phyloP scores from a whole-genome alignment of 2,888 invertebrate genomes.

The Mallateleia sp. region DNA sequence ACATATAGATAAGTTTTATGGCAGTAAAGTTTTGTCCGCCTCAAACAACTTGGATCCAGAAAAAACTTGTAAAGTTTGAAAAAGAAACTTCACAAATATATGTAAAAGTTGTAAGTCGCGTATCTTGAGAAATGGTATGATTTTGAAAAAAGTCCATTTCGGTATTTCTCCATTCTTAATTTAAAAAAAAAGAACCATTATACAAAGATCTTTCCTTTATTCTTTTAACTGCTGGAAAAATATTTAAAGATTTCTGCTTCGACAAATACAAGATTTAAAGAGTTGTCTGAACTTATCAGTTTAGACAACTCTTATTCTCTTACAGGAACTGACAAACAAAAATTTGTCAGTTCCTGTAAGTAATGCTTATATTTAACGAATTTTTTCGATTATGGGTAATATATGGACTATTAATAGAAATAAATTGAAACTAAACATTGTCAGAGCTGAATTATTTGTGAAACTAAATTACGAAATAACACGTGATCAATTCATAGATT shows the following conservation, averaged over 20 bases:
- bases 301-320: too few species aligned
- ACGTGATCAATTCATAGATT: conserved; percentile 38
- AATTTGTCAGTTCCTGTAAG: too few species aligned
- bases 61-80: conserved; percentile 10
- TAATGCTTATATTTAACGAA: conserved; percentile 37
- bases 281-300: too few species aligned
- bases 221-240: too few species aligned
- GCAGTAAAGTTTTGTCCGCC: too few species aligned
- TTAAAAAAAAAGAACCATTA: conserved; percentile 4
- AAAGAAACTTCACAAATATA: too few species aligned
- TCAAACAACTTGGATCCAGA: background rate
- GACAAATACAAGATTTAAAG: too few species aligned
- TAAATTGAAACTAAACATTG: conserved; percentile 21
- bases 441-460: conserved; percentile 43
- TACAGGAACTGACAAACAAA: too few species aligned
- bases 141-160: conserved; percentile 15
- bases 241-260: too few species aligned
- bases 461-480: conserved; percentile 43
- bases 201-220: too few species aligned
- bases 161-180: conserved; percentile 12
- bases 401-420: conserved; percentile 47
- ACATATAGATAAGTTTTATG: conserved; percentile 6
- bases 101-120: too few species aligned
- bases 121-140: conserved; percentile 48
- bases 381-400: conserved; percentile 50